Conservation (phyloP, 2,797 vertebrate genomes). For the Clarias platycephalus region DNA sequence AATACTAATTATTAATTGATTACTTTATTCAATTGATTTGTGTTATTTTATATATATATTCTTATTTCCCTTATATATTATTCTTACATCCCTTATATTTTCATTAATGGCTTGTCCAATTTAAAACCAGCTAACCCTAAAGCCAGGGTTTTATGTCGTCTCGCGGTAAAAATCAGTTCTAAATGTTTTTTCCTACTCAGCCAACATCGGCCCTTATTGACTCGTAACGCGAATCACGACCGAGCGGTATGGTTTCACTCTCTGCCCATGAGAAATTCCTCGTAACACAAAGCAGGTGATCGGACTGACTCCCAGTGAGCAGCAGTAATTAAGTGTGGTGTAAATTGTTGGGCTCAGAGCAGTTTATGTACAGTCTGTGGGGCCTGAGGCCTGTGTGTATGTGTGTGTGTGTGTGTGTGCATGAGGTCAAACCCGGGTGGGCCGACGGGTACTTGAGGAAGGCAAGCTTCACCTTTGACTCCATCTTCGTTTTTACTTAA, state of each 20-base stretch:
- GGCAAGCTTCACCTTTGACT: conserved; percentile 26
- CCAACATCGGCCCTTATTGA: neutral
- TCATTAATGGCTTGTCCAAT: neutral
- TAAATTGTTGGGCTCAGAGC: conserved; percentile 11
- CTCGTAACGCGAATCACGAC: neutral
- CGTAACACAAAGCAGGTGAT: conserved; percentile 41
- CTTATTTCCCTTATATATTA: too few species aligned
- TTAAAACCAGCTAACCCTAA: neutral
- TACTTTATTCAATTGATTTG: too few species aligned
- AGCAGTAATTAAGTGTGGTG: conserved; percentile 39
- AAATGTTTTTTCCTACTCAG: neutral
- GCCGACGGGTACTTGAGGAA: neutral
- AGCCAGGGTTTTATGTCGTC: neutral
- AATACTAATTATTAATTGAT: too few species aligned
- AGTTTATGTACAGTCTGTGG: neutral
- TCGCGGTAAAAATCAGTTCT: neutral
- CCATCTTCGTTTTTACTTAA: conserved; percentile 55
- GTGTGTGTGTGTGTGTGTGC: neutral
- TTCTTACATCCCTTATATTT: neutral
- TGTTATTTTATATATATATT: too few species aligned
- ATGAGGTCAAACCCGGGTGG: neutral
- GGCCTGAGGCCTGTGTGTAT: neutral
- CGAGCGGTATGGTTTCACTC: neutral
- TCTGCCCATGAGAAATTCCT: conserved; percentile 7
- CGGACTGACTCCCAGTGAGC: conserved; percentile 29